Conservation (phyloP, 2,113 vertebrate species). For the Amazona guildingii region DNA sequence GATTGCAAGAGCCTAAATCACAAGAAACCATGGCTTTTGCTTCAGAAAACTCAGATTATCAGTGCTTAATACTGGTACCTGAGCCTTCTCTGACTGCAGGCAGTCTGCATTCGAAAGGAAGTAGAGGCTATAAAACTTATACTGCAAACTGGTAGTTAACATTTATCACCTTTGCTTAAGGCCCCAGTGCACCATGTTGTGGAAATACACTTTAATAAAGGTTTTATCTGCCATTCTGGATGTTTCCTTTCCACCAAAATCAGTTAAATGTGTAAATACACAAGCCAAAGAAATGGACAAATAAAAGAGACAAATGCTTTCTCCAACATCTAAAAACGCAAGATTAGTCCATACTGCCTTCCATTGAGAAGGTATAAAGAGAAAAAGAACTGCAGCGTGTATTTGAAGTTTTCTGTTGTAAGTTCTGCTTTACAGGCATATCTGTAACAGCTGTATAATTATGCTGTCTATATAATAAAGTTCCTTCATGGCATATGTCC, state of each 20-base stretch:
- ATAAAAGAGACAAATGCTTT: background rate
- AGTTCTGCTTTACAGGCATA: background rate
- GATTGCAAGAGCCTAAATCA: background rate
- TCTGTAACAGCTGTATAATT: conserved; percentile 4
- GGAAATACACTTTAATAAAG: background rate
- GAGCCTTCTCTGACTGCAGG: background rate
- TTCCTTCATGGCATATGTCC: background rate
- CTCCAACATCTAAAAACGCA: background rate
- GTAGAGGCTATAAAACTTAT: background rate
- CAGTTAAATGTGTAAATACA: background rate
- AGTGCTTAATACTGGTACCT: background rate
- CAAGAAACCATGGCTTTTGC: background rate
- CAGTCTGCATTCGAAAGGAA: background rate
- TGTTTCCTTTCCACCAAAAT: background rate
- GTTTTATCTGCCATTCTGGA: background rate
- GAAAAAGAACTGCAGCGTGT: background rate
- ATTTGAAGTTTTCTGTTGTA: background rate
- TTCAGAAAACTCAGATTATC: background rate
- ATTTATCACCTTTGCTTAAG: background rate
- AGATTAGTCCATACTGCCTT: background rate
- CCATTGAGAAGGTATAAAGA: background rate
- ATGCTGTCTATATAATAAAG: background rate
- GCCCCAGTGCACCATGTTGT: background rate
- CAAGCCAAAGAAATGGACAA: background rate
- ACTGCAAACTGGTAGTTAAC: background rate